phyloP scores from a whole-genome alignment of 2,888 invertebrate genomes.

The Platynereis dumerilii region DNA sequence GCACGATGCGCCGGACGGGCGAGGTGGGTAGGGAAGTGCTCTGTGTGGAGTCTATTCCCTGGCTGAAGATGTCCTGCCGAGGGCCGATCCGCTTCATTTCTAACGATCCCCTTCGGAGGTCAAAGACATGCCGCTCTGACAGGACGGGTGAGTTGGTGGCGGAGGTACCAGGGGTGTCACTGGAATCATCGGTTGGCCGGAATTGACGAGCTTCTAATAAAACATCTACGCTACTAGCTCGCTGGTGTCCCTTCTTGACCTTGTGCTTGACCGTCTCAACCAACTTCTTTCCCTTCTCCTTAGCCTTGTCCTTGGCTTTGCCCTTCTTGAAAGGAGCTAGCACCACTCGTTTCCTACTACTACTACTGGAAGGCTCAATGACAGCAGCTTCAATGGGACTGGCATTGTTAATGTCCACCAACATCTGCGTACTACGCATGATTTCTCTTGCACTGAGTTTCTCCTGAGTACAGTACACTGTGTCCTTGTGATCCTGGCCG shows the following conservation, averaged over 20 bases:
- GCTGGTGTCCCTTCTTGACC: neutral
- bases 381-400: slow-evolving; percentile 1
- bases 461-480: slow-evolving; percentile 26
- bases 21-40: slow-evolving; percentile 58
- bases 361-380: neutral
- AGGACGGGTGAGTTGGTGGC: slow-evolving; percentile 13
- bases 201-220: neutral
- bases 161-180: slow-evolving; percentile 24
- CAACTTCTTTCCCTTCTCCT: neutral
- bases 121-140: slow-evolving; percentile 5
- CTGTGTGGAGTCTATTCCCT: slow-evolving; percentile 30
- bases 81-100: slow-evolving; percentile 40
- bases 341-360: neutral
- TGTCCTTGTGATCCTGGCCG: slow-evolving; percentile 14
- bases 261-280: no score
- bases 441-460: slow-evolving; percentile 29
- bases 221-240: neutral
- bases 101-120: slow-evolving; percentile 20
- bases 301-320: neutral
- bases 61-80: slow-evolving; percentile 6
- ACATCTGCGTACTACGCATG: slow-evolving; percentile 30
- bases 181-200: slow-evolving; percentile 5
- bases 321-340: neutral
- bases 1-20: slow-evolving; percentile 49
- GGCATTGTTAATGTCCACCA: slow-evolving; percentile 20